Conservation (phyloP, 2,797 vertebrate species). For the Coregonus suidteri region DNA sequence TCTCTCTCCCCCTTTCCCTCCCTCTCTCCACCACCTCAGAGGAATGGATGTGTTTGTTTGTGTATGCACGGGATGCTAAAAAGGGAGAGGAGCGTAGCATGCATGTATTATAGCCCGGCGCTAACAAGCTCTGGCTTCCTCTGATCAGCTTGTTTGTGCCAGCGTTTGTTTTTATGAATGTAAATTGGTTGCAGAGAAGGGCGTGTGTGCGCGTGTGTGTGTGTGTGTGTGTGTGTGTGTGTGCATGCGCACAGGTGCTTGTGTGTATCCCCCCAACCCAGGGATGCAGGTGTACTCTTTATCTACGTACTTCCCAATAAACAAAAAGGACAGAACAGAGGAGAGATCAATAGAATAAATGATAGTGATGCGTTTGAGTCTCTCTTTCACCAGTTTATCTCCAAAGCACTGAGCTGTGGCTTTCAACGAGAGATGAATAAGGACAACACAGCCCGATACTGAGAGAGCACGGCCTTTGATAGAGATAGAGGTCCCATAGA, state of each 20-base stretch:
- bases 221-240: neutral
- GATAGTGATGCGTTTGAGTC: neutral
- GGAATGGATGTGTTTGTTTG: constrained; percentile 57
- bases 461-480: neutral
- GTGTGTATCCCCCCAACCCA: neutral
- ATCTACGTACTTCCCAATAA: no score
- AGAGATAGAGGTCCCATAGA: neutral
- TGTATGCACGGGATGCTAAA: constrained; percentile 59
- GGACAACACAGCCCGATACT: neutral
- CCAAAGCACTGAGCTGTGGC: neutral
- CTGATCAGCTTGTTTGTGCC: constrained; percentile 72
- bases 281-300: no score
- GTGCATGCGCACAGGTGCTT: neutral
- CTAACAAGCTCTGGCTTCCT: constrained; percentile 65
- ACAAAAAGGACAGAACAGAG: no score
- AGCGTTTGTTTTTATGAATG: constrained; percentile 50
- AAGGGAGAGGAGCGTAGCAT: constrained; percentile 56
- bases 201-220: constrained; percentile 22
- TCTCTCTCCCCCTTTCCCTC: no score
- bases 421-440: neutral
- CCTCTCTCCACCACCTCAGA: constrained; percentile 1
- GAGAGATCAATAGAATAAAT: no score
- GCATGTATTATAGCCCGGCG: constrained; percentile 51
- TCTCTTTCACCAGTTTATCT: neutral
- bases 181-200: constrained; percentile 45